phyloP scores from a whole-genome alignment of 2,113 vertebrate species.

The Oncorhynchus gorbuscha region DNA sequence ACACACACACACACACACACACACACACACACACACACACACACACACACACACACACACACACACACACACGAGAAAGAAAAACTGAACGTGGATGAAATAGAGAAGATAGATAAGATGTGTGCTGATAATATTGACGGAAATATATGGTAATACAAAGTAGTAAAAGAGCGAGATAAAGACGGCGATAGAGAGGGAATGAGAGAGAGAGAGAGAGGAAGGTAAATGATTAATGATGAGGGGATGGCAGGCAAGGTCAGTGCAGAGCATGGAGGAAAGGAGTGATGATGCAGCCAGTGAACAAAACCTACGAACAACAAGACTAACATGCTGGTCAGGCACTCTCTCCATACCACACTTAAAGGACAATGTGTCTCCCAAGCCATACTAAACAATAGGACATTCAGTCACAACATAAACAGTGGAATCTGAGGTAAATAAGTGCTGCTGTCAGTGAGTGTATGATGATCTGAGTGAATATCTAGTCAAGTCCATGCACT shows the following conservation, averaged over 20 bases:
- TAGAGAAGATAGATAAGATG: constrained; percentile 1
- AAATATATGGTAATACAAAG: constrained; percentile 31
- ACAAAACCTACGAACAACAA: constrained; percentile 33
- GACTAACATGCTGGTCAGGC: constrained; percentile 29
- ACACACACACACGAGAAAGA: neutral
- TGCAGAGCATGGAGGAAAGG: constrained; percentile 41
- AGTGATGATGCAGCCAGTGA: constrained; percentile 24
- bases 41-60: neutral
- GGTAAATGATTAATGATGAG: constrained; percentile 70
- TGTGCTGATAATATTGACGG: constrained; percentile 20
- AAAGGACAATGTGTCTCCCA: too few relatives aligned
- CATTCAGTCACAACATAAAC: too few relatives aligned
- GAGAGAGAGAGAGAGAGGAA: constrained; percentile 18
- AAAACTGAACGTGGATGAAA: neutral
- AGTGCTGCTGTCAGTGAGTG: too few relatives aligned
- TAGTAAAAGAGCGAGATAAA: constrained; percentile 23
- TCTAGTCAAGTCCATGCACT: too few relatives aligned
- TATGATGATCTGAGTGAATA: too few relatives aligned
- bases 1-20: neutral
- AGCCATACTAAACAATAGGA: too few relatives aligned
- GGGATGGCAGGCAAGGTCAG: constrained; percentile 52
- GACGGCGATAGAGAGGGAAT: neutral
- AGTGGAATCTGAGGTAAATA: too few relatives aligned
- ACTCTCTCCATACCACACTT: too few relatives aligned
- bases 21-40: too few relatives aligned